phyloP scores from a whole-genome alignment of 2,797 vertebrate genomes.

The Eleutherodactylus coqui region DNA sequence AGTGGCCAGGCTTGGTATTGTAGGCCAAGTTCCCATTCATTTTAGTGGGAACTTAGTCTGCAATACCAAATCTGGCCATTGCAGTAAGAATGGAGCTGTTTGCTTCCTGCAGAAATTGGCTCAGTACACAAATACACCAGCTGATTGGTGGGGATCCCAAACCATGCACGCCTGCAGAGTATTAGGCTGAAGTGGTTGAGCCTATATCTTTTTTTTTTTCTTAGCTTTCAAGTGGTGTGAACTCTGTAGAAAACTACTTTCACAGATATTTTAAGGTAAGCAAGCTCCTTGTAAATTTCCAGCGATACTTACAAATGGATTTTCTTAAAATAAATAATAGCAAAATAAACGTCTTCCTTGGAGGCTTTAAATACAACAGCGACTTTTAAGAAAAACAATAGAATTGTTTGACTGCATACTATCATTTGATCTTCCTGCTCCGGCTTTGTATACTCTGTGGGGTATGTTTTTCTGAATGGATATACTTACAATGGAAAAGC shows the following conservation, averaged over 20 bases:
- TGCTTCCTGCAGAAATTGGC: too few relatives aligned
- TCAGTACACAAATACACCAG: too few relatives aligned
- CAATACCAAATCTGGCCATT: too few relatives aligned
- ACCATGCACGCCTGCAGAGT: too few relatives aligned
- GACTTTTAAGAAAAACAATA: conserved; percentile 35
- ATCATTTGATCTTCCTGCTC: conserved; percentile 33
- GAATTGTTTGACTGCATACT: conserved; percentile 7
- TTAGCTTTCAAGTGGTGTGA: too few relatives aligned
- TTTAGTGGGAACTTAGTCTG: too few relatives aligned
- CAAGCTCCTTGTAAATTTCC: conserved; percentile 20
- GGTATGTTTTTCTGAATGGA: conserved; percentile 33
- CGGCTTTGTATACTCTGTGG: conserved; percentile 24
- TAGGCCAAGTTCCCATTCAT: too few relatives aligned
- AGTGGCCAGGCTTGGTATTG: too few relatives aligned
- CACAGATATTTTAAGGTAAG: background rate
- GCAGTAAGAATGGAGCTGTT: too few relatives aligned
- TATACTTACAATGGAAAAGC: conserved; percentile 26
- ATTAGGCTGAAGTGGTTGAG: background rate
- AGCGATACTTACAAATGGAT: background rate
- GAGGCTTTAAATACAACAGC: background rate
- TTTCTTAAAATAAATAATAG: conserved; percentile 32
- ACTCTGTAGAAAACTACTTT: background rate
- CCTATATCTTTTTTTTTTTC: background rate
- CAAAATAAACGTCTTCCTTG: conserved; percentile 26
- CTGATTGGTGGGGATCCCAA: too few relatives aligned